Base-by-base conservation (phyloP, 2,113 vertebrate genomes). In the Toxotes jaculatrix region DNA sequence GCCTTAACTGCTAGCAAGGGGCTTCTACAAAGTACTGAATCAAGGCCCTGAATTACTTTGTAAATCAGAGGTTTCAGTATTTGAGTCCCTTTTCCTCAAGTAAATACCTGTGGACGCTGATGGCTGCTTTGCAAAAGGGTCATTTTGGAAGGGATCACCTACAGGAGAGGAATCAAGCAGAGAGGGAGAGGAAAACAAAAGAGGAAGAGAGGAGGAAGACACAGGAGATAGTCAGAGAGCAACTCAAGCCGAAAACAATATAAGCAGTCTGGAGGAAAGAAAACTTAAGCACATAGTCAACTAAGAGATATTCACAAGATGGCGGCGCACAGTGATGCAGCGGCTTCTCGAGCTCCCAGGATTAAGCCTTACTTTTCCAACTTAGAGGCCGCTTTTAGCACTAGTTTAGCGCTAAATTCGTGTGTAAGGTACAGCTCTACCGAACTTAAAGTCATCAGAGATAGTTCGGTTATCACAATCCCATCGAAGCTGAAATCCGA, bases 101-200 rank as follows among this genome's bases (percentile, higher is more conserved):
- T 64, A 78, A 76, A 87, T 96, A 97, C 98, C 97, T 97, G 96
- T 74, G 42, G 95, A 69, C 42, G 94, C 80, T n/a, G 96, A 77
- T 17, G 96, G 92, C 1, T 96, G 96, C 63, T 98, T 97, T 80
- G 96, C 94, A 90, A 99, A 99, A 60, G 97, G 98, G 77, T 98
- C 97, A 23, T 95, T 97, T 94, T 97, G 97, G 93, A 98, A 98
- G 3, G 97, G 97, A 85, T 98, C 97, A 65, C 96, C 98, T 93
- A 68, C 4, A 82, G 75, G 40, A 87, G 61, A 85, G 55, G 1
- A 89, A 79, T 61, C 21, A 57, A 61, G 65, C 4, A 77, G 90
- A 74, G 77, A 73, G 77, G 19, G 21, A 38, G 81, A 80, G 64
- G 47, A 79, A 3, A 36, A 73, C 32, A 12, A 79, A 38, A 64